Base-by-base conservation (phyloP, 2,113 vertebrate genomes). In the Cettia cetti region DNA sequence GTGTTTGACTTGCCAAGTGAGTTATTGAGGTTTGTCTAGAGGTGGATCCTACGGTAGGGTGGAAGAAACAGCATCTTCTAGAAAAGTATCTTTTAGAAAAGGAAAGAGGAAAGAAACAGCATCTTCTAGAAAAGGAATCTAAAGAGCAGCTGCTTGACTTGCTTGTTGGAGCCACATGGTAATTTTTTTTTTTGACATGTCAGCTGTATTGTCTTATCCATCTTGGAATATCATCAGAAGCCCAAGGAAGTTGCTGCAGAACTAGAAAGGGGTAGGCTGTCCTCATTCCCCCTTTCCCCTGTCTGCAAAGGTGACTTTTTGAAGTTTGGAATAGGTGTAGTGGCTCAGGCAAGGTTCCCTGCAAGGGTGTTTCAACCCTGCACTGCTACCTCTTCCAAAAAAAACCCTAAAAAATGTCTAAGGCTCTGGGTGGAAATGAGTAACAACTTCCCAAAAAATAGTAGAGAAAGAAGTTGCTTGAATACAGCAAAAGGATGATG, bases 1-100 rank as follows among this genome's bases (percentile, higher is more conserved):
- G 17, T 0, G 2, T 69, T 82, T 14, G 49, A 0, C 31, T 82
- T 59, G 31, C 9, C n/a, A 33, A 0, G 3, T 27, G 15, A 15
- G 35, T 35, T 90, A 50, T 5, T 50, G 74, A 65, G 35, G 11
- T 74, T 92, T 85, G 42, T 59, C n/a, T 69, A n/a, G 53, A 72
- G 42, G 33, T 56, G 18, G n/a, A 42, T 60, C 26, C 19, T 47
- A 30, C 15, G 60, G 30, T 7, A 75, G 18, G 11, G 22, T 63
- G 19, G 40, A 76, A 76, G 21, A 33, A 74, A 14, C 14, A 53
- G 10, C 0, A 4, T 37, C 33, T 72, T 56, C 39, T 82, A 63
- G 59, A 42, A 42, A 42, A 53, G 11, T 0, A 4, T 37, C 30
- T 72, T 56, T 35, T 82, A 63, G 59, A 76, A 53, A 30, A 44